A percentile compares a stretch with the other conserved stretches of the same genome.
These are phyloP conservation scores for Meloidogyne floridensis DNA, from an alignment of 1,140 invertebrate genomes.

Conservation along the genomic window DNA sequence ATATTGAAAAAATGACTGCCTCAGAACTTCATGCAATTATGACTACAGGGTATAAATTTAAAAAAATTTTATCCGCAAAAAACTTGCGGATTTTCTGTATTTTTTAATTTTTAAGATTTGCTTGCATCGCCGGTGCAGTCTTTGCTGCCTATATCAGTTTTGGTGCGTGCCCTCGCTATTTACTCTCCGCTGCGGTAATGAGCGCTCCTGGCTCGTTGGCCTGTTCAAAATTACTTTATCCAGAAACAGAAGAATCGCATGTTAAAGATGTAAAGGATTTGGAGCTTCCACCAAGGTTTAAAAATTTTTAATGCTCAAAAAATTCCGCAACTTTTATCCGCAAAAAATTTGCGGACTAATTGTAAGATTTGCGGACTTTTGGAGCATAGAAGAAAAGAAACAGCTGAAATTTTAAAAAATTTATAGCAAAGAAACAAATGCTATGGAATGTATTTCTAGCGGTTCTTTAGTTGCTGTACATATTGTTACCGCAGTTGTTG, in stretches of 20 bases:
- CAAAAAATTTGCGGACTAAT: too few species aligned
- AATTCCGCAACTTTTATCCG: background rate
- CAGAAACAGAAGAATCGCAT: conserved; percentile 60
- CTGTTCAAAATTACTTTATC: conserved; percentile 58
- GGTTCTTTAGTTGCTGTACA: conserved; percentile 73
- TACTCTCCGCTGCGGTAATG: conserved; percentile 60
- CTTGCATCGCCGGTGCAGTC: conserved; percentile 88
- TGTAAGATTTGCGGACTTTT: too few species aligned
- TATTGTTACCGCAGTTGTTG: conserved; percentile 82
- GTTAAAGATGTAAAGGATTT: conserved; percentile 40
- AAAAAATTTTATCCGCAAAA: background rate
- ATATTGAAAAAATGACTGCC: conserved; percentile 77
- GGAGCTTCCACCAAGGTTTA: conserved; percentile 58
- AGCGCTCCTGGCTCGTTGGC: conserved; percentile 62
- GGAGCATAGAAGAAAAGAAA: too few species aligned
- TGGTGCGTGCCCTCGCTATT: conserved; percentile 77
- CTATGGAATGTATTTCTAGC: conserved; percentile 66
- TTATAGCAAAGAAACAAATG: conserved; percentile 27
- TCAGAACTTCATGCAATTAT: conserved; percentile 90
- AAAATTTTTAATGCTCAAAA: background rate
- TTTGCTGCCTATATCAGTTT: conserved; percentile 75
- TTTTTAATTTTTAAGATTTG: conserved; percentile 75
- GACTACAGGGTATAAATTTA: conserved; percentile 74
- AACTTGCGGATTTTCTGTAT: background rate
- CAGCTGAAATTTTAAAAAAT: background rate